Evolutionary conservation across 1,140 invertebrate genomes (phyloP).

Genomic region (Drosophila lini): DNA sequence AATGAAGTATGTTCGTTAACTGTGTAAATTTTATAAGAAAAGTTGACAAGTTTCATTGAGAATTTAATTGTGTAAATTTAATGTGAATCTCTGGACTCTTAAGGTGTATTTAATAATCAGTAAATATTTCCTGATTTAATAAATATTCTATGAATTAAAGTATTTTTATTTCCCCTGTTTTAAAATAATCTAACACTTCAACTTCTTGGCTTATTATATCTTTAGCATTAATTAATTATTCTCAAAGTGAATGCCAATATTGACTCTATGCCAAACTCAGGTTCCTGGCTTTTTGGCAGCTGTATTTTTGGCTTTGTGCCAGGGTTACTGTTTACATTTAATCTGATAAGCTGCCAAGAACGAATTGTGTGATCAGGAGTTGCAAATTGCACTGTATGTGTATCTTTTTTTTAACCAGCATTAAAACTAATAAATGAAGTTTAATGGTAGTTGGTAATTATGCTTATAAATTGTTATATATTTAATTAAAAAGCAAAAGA

Average conservation of each 20-base stretch:
- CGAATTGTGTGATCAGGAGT: not conserved
- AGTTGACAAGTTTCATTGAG: not conserved
- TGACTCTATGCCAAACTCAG: conserved; percentile 15
- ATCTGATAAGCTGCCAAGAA: conserved; percentile 28
- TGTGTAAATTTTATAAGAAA: not conserved
- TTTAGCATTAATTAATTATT: conserved; percentile 8
- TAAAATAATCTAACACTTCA: not conserved
- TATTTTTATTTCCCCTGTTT: not conserved
- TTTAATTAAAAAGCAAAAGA: rapidly evolving
- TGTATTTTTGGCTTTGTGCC: conserved; percentile 3
- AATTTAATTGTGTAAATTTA: too few relatives aligned
- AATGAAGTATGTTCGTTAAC: not conserved
- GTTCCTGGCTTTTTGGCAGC: conserved; percentile 12
- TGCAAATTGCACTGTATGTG: not conserved
- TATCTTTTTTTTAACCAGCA: not conserved
- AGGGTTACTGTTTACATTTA: conserved; percentile 10
- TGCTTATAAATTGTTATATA: not conserved
- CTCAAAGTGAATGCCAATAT: conserved; percentile 10
- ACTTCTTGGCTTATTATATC: not conserved
- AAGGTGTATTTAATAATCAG: too few relatives aligned
- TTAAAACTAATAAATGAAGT: not conserved
- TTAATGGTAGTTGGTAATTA: not conserved
- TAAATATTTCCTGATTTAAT: not conserved
- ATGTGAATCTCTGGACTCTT: not conserved
- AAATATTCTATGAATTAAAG: not conserved